These are phyloP conservation scores for Cyanistes caeruleus DNA, from an alignment of 2,113 vertebrate genomes.

Conservation along the genomic window DNA sequence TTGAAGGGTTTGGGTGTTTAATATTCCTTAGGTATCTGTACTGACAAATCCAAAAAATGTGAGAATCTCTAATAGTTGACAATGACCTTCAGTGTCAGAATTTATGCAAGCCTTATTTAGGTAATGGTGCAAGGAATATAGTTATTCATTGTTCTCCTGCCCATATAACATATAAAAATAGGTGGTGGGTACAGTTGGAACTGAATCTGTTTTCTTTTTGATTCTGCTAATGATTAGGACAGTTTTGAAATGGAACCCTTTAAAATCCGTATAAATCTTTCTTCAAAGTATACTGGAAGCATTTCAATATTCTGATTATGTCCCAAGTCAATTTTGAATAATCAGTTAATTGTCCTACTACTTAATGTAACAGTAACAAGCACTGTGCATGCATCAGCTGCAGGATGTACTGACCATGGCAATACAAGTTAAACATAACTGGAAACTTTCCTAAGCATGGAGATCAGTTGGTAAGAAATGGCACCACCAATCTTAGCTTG, in stretches of 20 bases:
- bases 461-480: background rate
- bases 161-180: background rate
- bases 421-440: background rate
- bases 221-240: background rate
- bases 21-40: slow-evolving; percentile 65
- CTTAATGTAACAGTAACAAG: background rate
- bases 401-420: background rate
- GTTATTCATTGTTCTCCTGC: background rate
- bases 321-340: background rate
- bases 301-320: background rate
- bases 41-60: slow-evolving; percentile 61
- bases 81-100: slow-evolving; percentile 61
- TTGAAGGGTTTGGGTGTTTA: slow-evolving; percentile 63
- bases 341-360: background rate
- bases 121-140: slow-evolving; percentile 13
- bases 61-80: slow-evolving; percentile 63
- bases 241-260: background rate
- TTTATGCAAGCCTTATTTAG: slow-evolving; percentile 47
- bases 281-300: background rate
- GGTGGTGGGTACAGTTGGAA: background rate
- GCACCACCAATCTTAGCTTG: background rate
- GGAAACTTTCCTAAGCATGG: background rate
- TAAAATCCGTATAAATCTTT: background rate
- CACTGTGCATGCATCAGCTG: background rate
- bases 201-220: background rate